phyloP scores from a whole-genome alignment of 2,888 invertebrate genomes.

The Caenorhabditis panamensis region DNA sequence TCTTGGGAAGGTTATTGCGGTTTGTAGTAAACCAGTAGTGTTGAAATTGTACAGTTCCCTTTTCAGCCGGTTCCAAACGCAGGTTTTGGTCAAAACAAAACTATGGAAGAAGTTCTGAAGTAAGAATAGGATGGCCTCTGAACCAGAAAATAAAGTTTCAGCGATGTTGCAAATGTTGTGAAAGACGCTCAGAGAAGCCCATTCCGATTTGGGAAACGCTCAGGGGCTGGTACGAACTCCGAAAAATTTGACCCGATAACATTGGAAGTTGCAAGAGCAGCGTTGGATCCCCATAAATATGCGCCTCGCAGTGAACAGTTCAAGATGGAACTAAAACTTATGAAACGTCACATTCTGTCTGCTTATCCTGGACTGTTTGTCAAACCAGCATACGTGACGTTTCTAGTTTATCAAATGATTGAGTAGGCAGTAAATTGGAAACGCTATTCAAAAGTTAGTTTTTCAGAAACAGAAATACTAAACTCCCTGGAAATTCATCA shows the following conservation, averaged over 20 bases:
- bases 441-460: no score
- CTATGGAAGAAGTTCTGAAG: background rate
- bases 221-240: background rate
- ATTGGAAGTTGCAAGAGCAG: conserved; percentile 1
- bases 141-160: background rate
- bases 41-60: background rate
- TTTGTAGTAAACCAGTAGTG: background rate
- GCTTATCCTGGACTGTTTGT: background rate
- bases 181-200: conserved; percentile 9
- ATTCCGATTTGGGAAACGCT: conserved; percentile 26
- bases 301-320: background rate
- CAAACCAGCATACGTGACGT: background rate
- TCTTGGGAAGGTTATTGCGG: no score
- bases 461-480: no score
- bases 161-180: conserved; percentile 4
- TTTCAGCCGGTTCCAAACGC: background rate
- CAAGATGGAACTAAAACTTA: background rate
- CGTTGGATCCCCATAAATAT: background rate
- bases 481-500: no score
- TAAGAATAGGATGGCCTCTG: background rate
- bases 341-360: background rate
- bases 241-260: background rate
- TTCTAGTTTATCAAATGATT: background rate
- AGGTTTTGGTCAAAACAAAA: conserved; percentile 1
- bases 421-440: no score